phyloP scores from a whole-genome alignment of 2,888 invertebrate species.

The Boloria euphrosyne region DNA sequence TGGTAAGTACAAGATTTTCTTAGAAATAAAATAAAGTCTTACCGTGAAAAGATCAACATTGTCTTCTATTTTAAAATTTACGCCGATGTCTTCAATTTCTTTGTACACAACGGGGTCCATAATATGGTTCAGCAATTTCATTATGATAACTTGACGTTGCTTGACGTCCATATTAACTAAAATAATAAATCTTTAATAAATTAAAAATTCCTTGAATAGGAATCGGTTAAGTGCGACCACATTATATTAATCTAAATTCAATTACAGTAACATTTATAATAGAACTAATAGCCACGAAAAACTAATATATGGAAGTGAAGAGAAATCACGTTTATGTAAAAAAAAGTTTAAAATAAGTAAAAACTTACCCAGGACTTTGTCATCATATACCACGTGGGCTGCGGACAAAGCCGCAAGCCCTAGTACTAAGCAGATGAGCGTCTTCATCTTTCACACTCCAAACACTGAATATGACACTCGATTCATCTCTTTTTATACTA shows the following conservation, averaged over 20 bases:
- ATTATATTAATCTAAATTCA: too few relatives aligned
- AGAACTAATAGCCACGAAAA: too few relatives aligned
- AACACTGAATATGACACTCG: constrained; percentile 27
- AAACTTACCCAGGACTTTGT: constrained; percentile 36
- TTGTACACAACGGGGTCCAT: constrained; percentile 73
- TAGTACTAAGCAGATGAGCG: constrained; percentile 37
- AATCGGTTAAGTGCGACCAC: too few relatives aligned
- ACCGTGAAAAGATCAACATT: constrained; percentile 66
- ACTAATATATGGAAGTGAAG: too few relatives aligned
- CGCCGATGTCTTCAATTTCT: constrained; percentile 69
- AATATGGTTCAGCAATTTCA: constrained; percentile 78
- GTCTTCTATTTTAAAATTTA: constrained; percentile 68
- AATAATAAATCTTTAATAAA: constrained; percentile 32
- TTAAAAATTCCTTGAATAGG: too few relatives aligned
- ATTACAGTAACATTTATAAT: too few relatives aligned
- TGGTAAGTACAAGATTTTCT: not conserved
- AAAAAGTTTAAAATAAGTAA: not conserved
- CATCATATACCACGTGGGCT: constrained; percentile 38
- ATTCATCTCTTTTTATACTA: constrained; percentile 37
- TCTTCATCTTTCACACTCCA: constrained; percentile 40
- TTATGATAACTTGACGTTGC: constrained; percentile 70
- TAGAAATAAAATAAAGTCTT: constrained; percentile 39
- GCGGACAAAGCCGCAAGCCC: constrained; percentile 42
- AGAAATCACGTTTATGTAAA: too few relatives aligned
- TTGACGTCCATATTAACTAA: constrained; percentile 71